Evolutionary conservation across 2,113 vertebrate species (phyloP).

Genomic region (Bos javanicus): DNA sequence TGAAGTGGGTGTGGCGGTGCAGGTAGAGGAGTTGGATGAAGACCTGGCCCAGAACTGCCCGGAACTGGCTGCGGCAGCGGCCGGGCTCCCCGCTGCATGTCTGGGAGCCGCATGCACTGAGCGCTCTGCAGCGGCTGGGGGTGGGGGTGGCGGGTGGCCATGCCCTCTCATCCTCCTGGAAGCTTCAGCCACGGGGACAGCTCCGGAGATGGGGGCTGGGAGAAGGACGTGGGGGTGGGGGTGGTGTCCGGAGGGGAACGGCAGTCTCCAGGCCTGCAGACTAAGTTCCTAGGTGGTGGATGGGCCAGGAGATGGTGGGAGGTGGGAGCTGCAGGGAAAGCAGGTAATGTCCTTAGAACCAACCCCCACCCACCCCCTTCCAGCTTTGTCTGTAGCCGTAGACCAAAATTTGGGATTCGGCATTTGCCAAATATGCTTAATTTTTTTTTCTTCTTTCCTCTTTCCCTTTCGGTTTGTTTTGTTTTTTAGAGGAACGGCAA

Average conservation of each 20-base stretch:
- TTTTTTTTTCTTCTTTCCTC: background rate
- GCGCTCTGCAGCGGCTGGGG: conserved; percentile 34
- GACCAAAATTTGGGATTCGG: conserved; percentile 2
- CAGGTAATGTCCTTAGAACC: background rate
- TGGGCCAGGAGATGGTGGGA: background rate
- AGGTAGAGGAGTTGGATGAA: background rate
- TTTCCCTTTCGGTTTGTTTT: conserved; percentile 58
- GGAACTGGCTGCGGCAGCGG: background rate
- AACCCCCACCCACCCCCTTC: background rate
- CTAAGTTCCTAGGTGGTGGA: background rate
- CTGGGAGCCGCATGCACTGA: background rate
- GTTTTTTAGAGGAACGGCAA: conserved; percentile 56
- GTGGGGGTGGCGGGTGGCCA: background rate
- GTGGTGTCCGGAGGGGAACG: background rate
- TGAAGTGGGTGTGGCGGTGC: conserved; percentile 25
- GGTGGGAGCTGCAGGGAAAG: background rate
- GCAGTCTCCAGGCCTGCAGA: background rate
- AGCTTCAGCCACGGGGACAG: conserved; percentile 20
- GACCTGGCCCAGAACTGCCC: background rate
- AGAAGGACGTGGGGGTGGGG: background rate
- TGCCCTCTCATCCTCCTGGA: conserved; percentile 48
- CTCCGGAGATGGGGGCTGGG: background rate
- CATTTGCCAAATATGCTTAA: conserved; percentile 11
- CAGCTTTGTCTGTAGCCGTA: conserved; percentile 9
- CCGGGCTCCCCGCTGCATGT: background rate